Base-by-base conservation (phyloP, 2,113 vertebrate genomes). In the Pseudopodoces humilis region DNA sequence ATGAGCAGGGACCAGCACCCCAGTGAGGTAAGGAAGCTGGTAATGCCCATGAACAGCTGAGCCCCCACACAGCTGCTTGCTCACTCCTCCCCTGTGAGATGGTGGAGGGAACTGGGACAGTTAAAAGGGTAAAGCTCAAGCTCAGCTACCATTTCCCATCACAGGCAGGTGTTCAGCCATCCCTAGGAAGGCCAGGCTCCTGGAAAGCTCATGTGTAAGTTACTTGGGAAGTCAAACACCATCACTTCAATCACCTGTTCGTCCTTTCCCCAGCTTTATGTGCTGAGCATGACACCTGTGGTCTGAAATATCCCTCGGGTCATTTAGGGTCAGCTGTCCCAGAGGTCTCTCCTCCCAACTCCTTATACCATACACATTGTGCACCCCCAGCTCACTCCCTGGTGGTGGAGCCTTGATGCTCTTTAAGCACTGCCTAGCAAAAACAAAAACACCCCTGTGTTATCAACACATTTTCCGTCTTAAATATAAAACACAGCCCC, bases 1-100 rank as follows among this genome's bases (percentile, higher is more conserved):
- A 99, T 99, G 99, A 98, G 98, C 84, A 97, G 99, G 94, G 99
- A 99, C 18, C 94, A 76, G 64, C 99, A 99, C 41, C 96, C 98
- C 58, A 77, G 95, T 39, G 98, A 99, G 99, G 99, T 99, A 91
- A 96, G 98, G 39, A 50, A 88, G 28, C 31, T 78, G 72, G 10
- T 1, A 65, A 60, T 4, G 4, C 41, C 0, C 2, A 20, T 30
- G 4, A 43, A 15, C 44, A 56, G 44, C 67, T 64, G 5, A 76
- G 50, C 31, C 7, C 37, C 23, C 60, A 47, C 56, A 21, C 41
- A 62, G 64, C 53, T 0, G 0, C 50, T 43, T 0, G 0, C 25
- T 69, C 2, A 0, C 20, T 67, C 19, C 39, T 20, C 33, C 39
- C 18, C 15, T 3, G 35, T 22, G 62, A 15, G 70, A 7, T 58